Conservation (phyloP, 2,113 vertebrate genomes). For the Atherinomorus stipes region DNA sequence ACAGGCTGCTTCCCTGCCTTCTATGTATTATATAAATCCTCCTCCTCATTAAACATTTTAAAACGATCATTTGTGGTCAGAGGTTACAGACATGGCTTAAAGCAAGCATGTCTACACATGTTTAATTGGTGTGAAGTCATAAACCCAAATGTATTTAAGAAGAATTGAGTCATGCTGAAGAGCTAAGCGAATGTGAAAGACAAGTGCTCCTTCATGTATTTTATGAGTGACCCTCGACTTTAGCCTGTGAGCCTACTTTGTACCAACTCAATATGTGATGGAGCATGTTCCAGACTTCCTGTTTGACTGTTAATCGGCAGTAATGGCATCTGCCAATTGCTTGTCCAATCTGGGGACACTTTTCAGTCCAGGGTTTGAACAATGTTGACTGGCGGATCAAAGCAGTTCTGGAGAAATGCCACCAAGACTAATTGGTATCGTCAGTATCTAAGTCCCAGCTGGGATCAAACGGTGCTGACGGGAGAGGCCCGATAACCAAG, state of each 20-base stretch:
- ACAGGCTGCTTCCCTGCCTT: no score
- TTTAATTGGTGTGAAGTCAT: conserved; percentile 54
- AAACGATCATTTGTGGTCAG: conserved; percentile 48
- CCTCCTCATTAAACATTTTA: conserved; percentile 18
- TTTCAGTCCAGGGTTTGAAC: conserved; percentile 28
- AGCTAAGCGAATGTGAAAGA: conserved; percentile 14
- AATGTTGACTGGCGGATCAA: conserved; percentile 64
- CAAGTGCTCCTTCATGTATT: conserved; percentile 30
- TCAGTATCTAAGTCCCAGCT: conserved; percentile 64
- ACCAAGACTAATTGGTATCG: conserved; percentile 61
- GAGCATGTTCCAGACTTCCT: conserved; percentile 53
- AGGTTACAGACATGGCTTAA: conserved; percentile 46
- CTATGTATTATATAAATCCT: no score
- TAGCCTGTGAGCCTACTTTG: conserved; percentile 10
- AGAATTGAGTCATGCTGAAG: background rate
- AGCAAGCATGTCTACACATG: conserved; percentile 38
- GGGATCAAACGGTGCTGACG: conserved; percentile 52
- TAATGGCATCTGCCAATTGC: conserved; percentile 53
- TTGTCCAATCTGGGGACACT: conserved; percentile 39
- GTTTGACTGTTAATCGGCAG: conserved; percentile 44
- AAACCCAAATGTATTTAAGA: conserved; percentile 28
- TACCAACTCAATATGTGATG: conserved; percentile 44
- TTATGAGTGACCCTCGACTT: conserved; percentile 37
- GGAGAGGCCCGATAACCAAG: conserved; percentile 46
- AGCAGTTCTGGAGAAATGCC: conserved; percentile 46